Conservation (phyloP, 2,888 invertebrate genomes). For the Nowickia ferox region DNA sequence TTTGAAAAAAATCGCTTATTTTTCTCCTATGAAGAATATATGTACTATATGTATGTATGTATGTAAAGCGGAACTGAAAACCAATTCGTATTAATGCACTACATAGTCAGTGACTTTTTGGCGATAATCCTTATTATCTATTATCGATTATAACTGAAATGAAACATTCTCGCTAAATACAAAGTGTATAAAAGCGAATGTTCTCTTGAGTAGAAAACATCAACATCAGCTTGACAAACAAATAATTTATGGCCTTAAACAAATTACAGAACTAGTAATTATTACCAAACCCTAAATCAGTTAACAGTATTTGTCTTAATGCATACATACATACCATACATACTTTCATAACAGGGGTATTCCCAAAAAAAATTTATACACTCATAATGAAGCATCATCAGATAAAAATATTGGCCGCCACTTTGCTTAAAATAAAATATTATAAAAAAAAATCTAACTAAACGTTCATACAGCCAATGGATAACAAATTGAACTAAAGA, state of each 20-base stretch:
- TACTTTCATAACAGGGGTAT: conserved; percentile 53
- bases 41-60: too few species aligned
- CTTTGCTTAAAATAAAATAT: conserved; percentile 60
- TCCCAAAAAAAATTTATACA: conserved; percentile 61
- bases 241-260: not conserved
- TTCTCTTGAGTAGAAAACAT: not conserved
- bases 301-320: conserved; percentile 52
- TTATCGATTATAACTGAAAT: not conserved
- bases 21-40: too few species aligned
- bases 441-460: conserved; percentile 12
- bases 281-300: conserved; percentile 64
- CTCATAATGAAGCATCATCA: conserved; percentile 70
- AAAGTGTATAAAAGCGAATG: not conserved
- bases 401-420: conserved; percentile 70
- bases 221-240: conserved; percentile 5
- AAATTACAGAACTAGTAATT: not conserved
- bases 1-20: too few species aligned
- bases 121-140: not conserved
- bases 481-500: conserved; percentile 44
- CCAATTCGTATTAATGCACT: not conserved
- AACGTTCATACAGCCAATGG: conserved; percentile 24
- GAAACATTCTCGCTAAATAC: not conserved
- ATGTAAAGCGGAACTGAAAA: too few species aligned
- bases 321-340: not conserved
- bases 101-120: not conserved